Evolutionary conservation across 2,113 vertebrate species (phyloP).

Genomic region (Pseudorectes ferrugineus): DNA sequence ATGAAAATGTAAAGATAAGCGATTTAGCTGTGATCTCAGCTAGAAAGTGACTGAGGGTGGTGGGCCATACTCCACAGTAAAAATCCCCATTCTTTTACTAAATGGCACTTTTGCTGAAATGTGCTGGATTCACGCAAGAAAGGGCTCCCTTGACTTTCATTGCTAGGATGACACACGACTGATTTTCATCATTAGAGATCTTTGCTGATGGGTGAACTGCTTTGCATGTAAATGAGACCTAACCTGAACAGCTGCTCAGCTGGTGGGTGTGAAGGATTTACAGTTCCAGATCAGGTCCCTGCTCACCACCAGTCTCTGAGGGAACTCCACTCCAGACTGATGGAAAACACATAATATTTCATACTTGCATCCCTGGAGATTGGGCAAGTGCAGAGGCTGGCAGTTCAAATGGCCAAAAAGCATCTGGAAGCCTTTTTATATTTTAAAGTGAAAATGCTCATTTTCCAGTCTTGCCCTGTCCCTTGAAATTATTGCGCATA

Average conservation of each 20-base stretch:
- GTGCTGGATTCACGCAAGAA: not conserved
- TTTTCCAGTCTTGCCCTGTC: not conserved
- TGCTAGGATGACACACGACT: conserved; percentile 22
- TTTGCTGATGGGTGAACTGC: not conserved
- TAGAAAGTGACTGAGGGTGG: conserved; percentile 14
- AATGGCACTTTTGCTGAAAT: conserved; percentile 42
- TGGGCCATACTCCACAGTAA: not conserved
- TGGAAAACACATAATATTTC: not conserved
- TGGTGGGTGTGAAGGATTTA: conserved; percentile 6
- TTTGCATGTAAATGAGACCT: conserved; percentile 24
- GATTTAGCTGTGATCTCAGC: conserved; percentile 50
- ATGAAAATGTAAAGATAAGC: conserved; percentile 51
- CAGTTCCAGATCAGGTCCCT: not conserved
- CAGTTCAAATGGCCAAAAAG: not conserved
- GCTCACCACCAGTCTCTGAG: not conserved
- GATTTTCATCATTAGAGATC: conserved; percentile 33
- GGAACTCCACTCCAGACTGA: not conserved
- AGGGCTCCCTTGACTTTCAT: conserved; percentile 20
- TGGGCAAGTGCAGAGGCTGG: not conserved
- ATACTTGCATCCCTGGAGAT: not conserved
- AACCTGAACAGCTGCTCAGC: not conserved
- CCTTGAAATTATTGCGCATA: not conserved
- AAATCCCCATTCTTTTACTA: not conserved
- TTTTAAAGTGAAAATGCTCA: not conserved
- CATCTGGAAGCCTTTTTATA: not conserved